phyloP scores from a whole-genome alignment of 2,113 vertebrate genomes.

The Nannobrachium achirus region DNA sequence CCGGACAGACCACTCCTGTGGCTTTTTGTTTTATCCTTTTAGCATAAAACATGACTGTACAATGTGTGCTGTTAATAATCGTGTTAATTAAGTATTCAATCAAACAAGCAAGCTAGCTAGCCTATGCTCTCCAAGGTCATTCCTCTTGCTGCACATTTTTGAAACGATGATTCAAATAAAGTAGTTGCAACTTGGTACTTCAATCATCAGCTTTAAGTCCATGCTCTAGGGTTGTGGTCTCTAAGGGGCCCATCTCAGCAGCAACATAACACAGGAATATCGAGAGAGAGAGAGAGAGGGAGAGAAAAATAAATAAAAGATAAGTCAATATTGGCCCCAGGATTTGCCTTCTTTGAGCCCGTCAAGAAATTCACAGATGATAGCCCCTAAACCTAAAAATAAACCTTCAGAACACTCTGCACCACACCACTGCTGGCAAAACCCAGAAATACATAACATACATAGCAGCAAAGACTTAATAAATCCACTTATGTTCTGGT shows the following conservation, averaged over 20 bases:
- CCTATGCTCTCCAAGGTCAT: too few species aligned
- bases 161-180: too few species aligned
- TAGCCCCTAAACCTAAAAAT: neutral
- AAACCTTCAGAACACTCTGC: constrained; percentile 9
- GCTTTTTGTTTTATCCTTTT: too few species aligned
- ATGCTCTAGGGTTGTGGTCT: neutral
- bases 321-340: constrained; percentile 2
- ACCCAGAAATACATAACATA: constrained; percentile 11
- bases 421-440: neutral
- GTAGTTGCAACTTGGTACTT: too few species aligned
- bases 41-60: too few species aligned
- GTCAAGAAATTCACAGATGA: constrained; percentile 20
- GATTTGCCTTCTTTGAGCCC: constrained; percentile 28
- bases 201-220: too few species aligned
- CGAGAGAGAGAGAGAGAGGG: too few species aligned
- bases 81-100: too few species aligned
- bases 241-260: neutral
- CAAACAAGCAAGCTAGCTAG: too few species aligned
- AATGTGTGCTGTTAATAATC: too few species aligned
- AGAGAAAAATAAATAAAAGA: neutral
- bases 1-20: too few species aligned
- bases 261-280: neutral
- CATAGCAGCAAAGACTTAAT: constrained; percentile 10
- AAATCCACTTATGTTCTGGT: constrained; percentile 21
- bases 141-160: too few species aligned